phyloP scores from a whole-genome alignment of 2,797 vertebrate species.

The Emydoidea blandingii region DNA sequence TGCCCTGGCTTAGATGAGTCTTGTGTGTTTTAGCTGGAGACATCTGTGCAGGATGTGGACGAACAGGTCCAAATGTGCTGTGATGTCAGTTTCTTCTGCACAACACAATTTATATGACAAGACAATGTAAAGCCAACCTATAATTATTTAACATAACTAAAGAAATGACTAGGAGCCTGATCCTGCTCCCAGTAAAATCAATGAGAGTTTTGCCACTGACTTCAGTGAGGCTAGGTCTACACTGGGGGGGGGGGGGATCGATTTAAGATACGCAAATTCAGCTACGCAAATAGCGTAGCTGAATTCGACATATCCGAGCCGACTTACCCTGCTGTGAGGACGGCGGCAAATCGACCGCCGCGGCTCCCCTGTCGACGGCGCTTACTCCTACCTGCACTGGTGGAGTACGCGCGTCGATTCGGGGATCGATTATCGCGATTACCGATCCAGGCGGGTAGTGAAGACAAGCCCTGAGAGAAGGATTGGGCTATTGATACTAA shows the following conservation, averaged over 20 bases:
- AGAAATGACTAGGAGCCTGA: neutral
- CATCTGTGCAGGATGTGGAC: fast-evolving
- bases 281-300: no score
- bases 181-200: neutral
- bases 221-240: neutral
- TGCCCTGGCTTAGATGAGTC: neutral
- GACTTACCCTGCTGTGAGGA: no score
- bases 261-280: no score
- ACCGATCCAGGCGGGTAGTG: no score
- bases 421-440: no score
- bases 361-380: no score
- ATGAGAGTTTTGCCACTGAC: neutral
- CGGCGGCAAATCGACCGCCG: no score
- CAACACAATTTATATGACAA: neutral
- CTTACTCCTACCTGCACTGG: no score
- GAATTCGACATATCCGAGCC: no score
- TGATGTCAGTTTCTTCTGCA: neutral
- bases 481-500: neutral
- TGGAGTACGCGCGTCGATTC: no score
- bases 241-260: no score
- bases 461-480: neutral
- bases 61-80: neutral
- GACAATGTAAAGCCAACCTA: neutral
- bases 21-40: fast-evolving
- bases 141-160: neutral